Evolutionary conservation across 2,113 vertebrate genomes (phyloP).

Genomic region (Machaerirhynchus nigripectus): DNA sequence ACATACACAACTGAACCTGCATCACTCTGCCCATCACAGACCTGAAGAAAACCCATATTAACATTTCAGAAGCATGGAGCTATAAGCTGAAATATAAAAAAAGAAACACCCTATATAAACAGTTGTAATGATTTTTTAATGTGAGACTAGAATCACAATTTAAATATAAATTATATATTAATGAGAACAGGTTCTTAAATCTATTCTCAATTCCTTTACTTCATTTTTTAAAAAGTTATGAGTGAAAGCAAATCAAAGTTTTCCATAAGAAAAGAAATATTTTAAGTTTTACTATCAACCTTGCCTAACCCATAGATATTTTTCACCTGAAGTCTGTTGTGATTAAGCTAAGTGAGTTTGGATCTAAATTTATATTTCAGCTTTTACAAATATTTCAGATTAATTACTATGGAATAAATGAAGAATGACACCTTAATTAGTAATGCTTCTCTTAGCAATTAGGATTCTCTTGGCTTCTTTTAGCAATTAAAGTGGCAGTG

Average conservation of each 20-base stretch:
- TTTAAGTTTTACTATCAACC: conserved; percentile 45
- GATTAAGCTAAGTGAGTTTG: conserved; percentile 58
- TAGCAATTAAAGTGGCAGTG: conserved; percentile 75
- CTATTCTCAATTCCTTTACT: background rate
- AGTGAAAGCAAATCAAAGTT: background rate
- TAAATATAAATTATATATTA: background rate
- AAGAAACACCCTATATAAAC: background rate
- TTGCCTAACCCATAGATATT: conserved; percentile 31
- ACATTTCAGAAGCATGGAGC: background rate
- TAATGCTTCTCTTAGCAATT: conserved; percentile 75
- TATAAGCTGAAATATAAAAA: background rate
- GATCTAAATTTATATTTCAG: conserved; percentile 69
- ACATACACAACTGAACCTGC: background rate
- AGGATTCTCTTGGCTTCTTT: conserved; percentile 69
- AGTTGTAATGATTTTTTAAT: background rate
- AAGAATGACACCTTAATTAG: conserved; percentile 79
- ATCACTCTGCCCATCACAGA: background rate
- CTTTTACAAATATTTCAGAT: conserved; percentile 72
- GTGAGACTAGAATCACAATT: background rate
- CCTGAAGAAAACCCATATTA: background rate
- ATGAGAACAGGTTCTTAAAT: background rate
- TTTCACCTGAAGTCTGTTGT: conserved; percentile 48
- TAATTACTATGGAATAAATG: conserved; percentile 74
- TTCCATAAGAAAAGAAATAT: background rate
- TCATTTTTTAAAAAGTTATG: conserved; percentile 3